phyloP scores from a whole-genome alignment of 2,888 invertebrate genomes.

The Conomelus anceps region DNA sequence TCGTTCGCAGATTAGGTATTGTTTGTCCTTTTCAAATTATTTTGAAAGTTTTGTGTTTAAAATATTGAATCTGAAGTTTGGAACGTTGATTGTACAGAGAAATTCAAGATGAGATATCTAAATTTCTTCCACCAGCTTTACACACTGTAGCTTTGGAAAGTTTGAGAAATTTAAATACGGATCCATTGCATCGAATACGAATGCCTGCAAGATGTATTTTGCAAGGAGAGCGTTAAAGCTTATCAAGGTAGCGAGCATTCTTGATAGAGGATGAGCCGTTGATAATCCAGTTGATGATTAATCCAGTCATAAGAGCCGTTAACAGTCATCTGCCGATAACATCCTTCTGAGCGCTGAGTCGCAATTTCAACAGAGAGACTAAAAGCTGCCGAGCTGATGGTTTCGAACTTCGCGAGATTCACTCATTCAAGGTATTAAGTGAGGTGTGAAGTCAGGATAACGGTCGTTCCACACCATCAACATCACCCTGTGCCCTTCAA shows the following conservation, averaged over 20 bases:
- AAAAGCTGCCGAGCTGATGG: neutral
- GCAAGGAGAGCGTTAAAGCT: neutral
- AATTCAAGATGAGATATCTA: too few species aligned
- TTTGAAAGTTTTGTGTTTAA: too few species aligned
- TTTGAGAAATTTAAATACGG: too few species aligned
- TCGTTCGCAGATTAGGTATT: too few species aligned
- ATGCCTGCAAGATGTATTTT: too few species aligned
- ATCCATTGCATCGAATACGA: too few species aligned
- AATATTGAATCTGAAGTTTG: too few species aligned
- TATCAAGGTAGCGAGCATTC: neutral
- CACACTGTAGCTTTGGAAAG: too few species aligned
- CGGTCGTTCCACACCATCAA: neutral
- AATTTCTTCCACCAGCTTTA: too few species aligned
- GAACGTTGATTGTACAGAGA: too few species aligned
- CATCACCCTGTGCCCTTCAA: neutral
- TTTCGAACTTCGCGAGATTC: neutral
- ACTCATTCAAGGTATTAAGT: neutral
- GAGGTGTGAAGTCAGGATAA: neutral
- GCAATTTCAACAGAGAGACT: neutral
- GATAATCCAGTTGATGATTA: too few species aligned
- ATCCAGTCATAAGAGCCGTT: neutral
- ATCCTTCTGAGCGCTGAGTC: neutral
- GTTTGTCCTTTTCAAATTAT: too few species aligned
- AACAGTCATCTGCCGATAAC: neutral
- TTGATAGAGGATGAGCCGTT: neutral